Conservation (phyloP, 2,797 vertebrate species). For the Macropodus opercularis region DNA sequence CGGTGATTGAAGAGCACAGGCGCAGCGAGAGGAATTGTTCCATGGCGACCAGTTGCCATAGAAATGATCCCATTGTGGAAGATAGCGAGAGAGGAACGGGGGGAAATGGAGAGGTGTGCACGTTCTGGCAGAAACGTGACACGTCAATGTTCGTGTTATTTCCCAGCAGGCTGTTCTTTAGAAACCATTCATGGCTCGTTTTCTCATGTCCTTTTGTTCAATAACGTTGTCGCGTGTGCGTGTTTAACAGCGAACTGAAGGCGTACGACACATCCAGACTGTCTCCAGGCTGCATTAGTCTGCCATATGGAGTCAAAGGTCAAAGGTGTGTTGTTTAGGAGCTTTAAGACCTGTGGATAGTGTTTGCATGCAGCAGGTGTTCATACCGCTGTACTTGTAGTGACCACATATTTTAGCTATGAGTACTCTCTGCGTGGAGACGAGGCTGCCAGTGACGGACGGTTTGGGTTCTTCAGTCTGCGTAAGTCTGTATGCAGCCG, state of each 20-base stretch:
- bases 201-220: background rate
- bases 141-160: slow-evolving; percentile 44
- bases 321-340: slow-evolving; percentile 19
- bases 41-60: slow-evolving; percentile 92
- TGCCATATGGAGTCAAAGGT: slow-evolving; percentile 13
- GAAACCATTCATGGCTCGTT: background rate
- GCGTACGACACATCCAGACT: too few species aligned
- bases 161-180: slow-evolving; percentile 33
- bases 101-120: slow-evolving; percentile 3
- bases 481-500: background rate
- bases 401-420: background rate
- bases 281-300: slow-evolving; percentile 13
- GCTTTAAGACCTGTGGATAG: slow-evolving; percentile 1
- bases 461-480: slow-evolving; percentile 2
- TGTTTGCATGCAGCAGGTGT: background rate
- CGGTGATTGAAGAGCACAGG: slow-evolving; percentile 66
- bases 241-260: background rate
- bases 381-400: background rate
- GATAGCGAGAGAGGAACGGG: slow-evolving; percentile 31
- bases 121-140: slow-evolving; percentile 26
- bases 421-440: background rate
- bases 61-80: slow-evolving; percentile 88
- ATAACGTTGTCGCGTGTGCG: background rate
- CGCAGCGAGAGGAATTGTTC: slow-evolving; percentile 87
- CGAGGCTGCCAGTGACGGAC: background rate